Evolutionary conservation across 2,113 vertebrate genomes (phyloP).

Genomic region (Malurus elegans): DNA sequence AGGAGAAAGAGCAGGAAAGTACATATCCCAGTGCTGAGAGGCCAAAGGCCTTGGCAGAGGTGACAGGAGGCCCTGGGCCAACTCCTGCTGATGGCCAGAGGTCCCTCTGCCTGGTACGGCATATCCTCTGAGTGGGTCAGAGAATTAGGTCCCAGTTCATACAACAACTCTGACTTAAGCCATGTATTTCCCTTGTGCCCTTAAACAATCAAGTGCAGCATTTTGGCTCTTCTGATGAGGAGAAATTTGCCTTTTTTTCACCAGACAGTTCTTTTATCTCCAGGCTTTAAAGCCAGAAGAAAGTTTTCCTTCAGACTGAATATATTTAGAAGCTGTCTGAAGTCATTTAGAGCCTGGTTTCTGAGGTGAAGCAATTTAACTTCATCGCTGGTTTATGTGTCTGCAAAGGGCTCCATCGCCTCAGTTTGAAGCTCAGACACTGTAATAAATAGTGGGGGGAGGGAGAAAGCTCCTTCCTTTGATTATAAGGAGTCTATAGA

Average conservation of each 20-base stretch:
- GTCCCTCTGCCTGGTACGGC: background rate
- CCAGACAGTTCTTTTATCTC: background rate
- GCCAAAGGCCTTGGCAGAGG: background rate
- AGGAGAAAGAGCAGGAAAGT: background rate
- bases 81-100: accelerated
- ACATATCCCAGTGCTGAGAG: accelerated
- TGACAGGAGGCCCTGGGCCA: background rate
- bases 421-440: slow-evolving; percentile 28
- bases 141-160: background rate
- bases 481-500: slow-evolving; percentile 2
- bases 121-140: background rate
- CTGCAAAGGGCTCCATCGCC: background rate
- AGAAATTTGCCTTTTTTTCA: background rate
- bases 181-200: background rate
- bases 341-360: slow-evolving; percentile 22
- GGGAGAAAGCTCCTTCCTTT: background rate
- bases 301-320: slow-evolving; percentile 20
- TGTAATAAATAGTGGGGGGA: slow-evolving; percentile 25
- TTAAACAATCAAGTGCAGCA: background rate
- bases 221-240: background rate
- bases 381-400: background rate
- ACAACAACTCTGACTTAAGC: background rate
- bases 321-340: slow-evolving; percentile 37
- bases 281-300: slow-evolving; percentile 16
- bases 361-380: slow-evolving; percentile 40